These are phyloP conservation scores for Scomber japonicus DNA, from an alignment of 2,113 vertebrate genomes.

Conservation along the genomic window DNA sequence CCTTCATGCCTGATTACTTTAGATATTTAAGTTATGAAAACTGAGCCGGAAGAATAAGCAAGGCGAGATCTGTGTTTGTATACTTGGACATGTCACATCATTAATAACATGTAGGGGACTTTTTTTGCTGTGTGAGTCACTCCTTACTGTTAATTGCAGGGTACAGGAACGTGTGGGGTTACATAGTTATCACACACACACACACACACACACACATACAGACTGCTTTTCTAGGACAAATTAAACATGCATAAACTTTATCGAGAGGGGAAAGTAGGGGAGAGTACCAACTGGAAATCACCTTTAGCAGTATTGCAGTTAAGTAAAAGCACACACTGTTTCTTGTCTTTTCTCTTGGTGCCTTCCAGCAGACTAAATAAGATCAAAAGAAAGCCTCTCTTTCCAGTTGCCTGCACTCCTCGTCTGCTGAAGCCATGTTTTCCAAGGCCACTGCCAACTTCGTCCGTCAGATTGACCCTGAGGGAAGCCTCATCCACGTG, in stretches of 20 bases:
- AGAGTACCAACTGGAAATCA: slow-evolving; percentile 11
- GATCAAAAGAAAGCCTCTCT: neutral
- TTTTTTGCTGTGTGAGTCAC: slow-evolving; percentile 13
- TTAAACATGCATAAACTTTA: neutral
- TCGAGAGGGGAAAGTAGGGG: slow-evolving; percentile 2
- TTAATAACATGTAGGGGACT: slow-evolving; percentile 24
- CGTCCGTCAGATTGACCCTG: slow-evolving; percentile 87
- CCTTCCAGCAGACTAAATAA: neutral
- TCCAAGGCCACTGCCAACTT: slow-evolving; percentile 92
- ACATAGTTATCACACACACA: neutral
- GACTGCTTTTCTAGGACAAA: neutral
- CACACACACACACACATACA: neutral
- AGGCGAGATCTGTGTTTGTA: neutral
- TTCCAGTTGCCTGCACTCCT: slow-evolving; percentile 28
- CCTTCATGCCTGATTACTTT: slow-evolving; percentile 46
- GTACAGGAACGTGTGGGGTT: neutral
- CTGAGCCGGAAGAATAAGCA: slow-evolving; percentile 30
- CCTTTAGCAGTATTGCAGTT: neutral
- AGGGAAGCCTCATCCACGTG: slow-evolving; percentile 89
- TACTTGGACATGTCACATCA: neutral
- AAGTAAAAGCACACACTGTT: neutral
- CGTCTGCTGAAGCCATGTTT: slow-evolving; percentile 86
- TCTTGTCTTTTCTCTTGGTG: neutral
- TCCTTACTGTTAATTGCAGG: neutral
- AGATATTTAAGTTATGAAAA: slow-evolving; percentile 60